phyloP scores from a whole-genome alignment of 2,888 invertebrate species.

The Diarsia rubi region DNA sequence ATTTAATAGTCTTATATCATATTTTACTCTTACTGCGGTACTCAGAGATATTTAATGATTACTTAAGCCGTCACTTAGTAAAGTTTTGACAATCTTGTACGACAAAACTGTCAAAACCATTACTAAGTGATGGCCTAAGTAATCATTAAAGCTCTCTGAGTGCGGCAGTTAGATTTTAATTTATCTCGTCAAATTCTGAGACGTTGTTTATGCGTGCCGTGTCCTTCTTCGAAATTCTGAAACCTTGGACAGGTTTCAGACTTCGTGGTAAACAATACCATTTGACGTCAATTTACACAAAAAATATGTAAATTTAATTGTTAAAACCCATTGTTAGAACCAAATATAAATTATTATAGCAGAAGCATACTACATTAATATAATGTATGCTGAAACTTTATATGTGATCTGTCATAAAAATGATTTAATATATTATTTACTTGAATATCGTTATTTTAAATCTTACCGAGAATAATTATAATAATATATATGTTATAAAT shows the following conservation, averaged over 20 bases:
- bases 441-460: background rate
- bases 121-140: too few species aligned
- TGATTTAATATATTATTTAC: background rate
- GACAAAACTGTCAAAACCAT: too few species aligned
- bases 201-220: background rate
- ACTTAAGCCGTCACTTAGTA: too few species aligned
- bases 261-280: conserved; percentile 65
- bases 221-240: conserved; percentile 25
- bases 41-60: too few species aligned
- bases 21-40: too few species aligned
- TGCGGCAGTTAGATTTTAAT: background rate
- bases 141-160: too few species aligned
- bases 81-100: too few species aligned
- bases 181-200: background rate
- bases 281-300: conserved; percentile 58
- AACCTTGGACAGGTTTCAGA: conserved; percentile 33
- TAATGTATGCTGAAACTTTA: background rate
- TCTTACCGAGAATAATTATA: background rate
- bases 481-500: too few species aligned
- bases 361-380: background rate
- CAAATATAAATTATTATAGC: conserved; percentile 15
- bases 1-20: too few species aligned
- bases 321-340: conserved; percentile 41
- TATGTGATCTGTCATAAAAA: background rate
- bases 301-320: conserved; percentile 54